Percentiles rank a stretch among this genome's conserved stretches.
phyloP scores from a whole-genome alignment of 2,888 invertebrate species.

The Camponotus fellah region DNA sequence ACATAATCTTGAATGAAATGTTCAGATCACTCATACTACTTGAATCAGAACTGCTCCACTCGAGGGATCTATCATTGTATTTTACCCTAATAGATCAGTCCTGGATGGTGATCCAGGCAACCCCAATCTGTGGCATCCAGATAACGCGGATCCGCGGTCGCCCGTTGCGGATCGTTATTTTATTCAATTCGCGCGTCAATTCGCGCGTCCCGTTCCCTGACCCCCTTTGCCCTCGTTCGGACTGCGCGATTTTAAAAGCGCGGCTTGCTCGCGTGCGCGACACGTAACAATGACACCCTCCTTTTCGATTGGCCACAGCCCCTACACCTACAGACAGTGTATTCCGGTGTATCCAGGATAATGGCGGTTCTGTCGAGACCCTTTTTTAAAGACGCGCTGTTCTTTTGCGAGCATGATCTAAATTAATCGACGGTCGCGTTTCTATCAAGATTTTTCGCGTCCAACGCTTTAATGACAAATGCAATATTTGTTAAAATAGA shows the following conservation, averaged over 20 bases:
- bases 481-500: background rate
- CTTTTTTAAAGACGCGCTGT: constrained; percentile 22
- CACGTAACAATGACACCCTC: constrained; percentile 68
- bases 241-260: constrained; percentile 66
- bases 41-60: constrained; percentile 18
- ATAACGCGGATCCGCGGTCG: constrained; percentile 67
- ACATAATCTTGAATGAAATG: too few relatives aligned
- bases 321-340: constrained; percentile 20
- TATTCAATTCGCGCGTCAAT: constrained; percentile 75
- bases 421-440: constrained; percentile 21
- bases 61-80: constrained; percentile 17
- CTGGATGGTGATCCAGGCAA: constrained; percentile 42
- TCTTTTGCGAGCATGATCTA: constrained; percentile 12
- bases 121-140: constrained; percentile 77
- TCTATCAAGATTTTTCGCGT: background rate
- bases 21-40: too few relatives aligned
- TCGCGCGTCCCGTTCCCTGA: constrained; percentile 43
- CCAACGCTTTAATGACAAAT: background rate
- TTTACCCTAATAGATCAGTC: constrained; percentile 53
- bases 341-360: constrained; percentile 42
- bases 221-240: constrained; percentile 30
- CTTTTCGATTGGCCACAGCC: constrained; percentile 53
- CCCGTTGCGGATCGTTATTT: constrained; percentile 71
- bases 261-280: constrained; percentile 55
- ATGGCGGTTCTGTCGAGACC: constrained; percentile 15